phyloP scores from a whole-genome alignment of 1,140 invertebrate species.

The Popillia japonica region DNA sequence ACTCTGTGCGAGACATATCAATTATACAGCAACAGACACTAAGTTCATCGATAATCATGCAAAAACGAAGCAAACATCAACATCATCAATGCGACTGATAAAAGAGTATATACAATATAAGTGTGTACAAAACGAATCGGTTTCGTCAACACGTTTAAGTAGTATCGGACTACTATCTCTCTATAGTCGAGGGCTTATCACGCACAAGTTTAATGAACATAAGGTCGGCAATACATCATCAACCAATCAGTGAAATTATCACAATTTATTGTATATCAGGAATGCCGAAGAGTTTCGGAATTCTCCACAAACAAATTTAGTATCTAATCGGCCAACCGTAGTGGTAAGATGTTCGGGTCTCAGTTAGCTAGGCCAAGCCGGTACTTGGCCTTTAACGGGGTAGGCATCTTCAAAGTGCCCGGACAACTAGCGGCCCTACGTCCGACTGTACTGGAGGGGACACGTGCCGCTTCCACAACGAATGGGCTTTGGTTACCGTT shows the following conservation, averaged over 20 bases:
- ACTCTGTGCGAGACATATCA: not conserved
- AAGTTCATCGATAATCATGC: not conserved
- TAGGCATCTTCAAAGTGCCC: slow-evolving; percentile 52
- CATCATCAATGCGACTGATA: not conserved
- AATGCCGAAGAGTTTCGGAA: slow-evolving; percentile 41
- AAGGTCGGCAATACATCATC: slow-evolving; percentile 35
- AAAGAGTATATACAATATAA: not conserved
- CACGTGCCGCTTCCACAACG: slow-evolving; percentile 49
- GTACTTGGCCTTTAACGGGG: slow-evolving; percentile 46
- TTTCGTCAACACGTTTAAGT: not conserved
- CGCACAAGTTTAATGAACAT: slow-evolving; percentile 39
- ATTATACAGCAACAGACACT: not conserved
- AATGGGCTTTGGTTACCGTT: slow-evolving; percentile 53
- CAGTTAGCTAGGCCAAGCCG: slow-evolving; percentile 43
- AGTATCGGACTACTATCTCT: not conserved
- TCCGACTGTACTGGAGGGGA: slow-evolving; percentile 41
- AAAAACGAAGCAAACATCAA: not conserved
- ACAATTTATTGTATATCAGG: slow-evolving; percentile 42
- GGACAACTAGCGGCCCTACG: slow-evolving; percentile 52
- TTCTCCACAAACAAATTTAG: not conserved
- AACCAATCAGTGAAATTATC: slow-evolving; percentile 45
- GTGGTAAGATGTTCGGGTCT: slow-evolving; percentile 43
- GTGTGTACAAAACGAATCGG: slow-evolving; percentile 4
- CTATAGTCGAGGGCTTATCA: not conserved
- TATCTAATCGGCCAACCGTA: slow-evolving; percentile 20